Base-by-base conservation (phyloP, 2,888 invertebrate genomes). In the Sinhomidia bicolor region DNA sequence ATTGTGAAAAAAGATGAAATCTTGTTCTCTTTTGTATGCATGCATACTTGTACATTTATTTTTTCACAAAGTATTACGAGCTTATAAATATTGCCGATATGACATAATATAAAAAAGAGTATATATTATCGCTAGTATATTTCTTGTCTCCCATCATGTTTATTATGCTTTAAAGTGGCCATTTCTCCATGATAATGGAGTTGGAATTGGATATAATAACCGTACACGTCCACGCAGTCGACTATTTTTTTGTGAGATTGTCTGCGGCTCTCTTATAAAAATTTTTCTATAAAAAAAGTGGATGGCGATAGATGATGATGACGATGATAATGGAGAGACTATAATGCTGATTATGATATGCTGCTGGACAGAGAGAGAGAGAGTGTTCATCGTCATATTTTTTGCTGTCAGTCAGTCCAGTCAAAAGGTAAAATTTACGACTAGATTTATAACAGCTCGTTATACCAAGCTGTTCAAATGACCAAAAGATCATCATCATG, bases 391-490 rank as follows among this genome's bases (percentile, higher is more conserved):
- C 85, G 32, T 62, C 85, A 85, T 85, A 62, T 29, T 71, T 20
- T 71, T 20, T 62, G 17, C 60, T 85, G 71, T 85, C 85, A 85
- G 86, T 80, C 86, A 85, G 84, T 78, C 47, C 47, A 79, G 41
- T 86, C 47, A 62, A 78, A 32, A 57, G 44, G 76, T 79, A 36
- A 68, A 81, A 87, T 87, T 87, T 87, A 87, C 62, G 81, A 82
- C 87, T 82, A 74, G 87, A 82, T 82, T 87, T 82, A 82, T 76
- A 87, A 87, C 81, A 87, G 87, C 87, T 87, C 87, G 87, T 87
- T 81, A n/a, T n/a, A 87, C 81, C 32, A 81, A 62, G 62, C 47
- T 81, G 81, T 76, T 81, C 74, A 81, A 68, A 71, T 60, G 79
- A 80, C 41, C 79, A 79, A 68, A n/a, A 79, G 79, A 85, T 79